Base-by-base conservation (phyloP, 2,888 invertebrate genomes). In the Amphipyra berbera region DNA sequence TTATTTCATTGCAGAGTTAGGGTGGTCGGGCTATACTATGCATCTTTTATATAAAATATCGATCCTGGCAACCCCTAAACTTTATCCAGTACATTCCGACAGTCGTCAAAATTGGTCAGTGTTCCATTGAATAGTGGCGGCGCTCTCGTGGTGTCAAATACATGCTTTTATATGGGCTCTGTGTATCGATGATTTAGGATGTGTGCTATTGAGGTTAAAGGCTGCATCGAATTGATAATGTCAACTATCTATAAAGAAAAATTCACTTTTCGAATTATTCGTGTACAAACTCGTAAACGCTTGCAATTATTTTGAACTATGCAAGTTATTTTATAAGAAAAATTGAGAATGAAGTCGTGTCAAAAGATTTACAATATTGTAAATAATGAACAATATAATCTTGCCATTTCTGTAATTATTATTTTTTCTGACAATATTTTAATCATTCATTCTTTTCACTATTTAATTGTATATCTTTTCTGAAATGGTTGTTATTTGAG, bases 161-260 rank as follows among this genome's bases (percentile, higher is more conserved):
- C 60, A 61, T 62, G 82, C 81, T 84, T 84, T 85, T 84, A 79
- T 80, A 84, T 82, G 77, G 85, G 83, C 73, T 71, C 56, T 61
- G 73, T 70, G 60, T 73, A 58, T 15, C 62, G 64, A 68, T 72
- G 64, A 68, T 80, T 82, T 82, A 73, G 82, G 77, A 76, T 68
- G 61, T 60, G 78, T 80, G 68, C 71, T 69, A 60, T 50, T 60
- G 68, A 55, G 62, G 64, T 48, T 61, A 56, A 70, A 71, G 57
- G 61, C 62, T 70, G 76, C 78, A 75, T 78, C 60, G 70, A 78
- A 75, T 68, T 68, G 74, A 76, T 49, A 58, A 21, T 21, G 21
- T 21, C 21, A 21, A 21, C 21, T 21, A 21, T 21, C 21, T 21
- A 21, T 21, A 21, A 21, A 21, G 33, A 54, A 41, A 38, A 35